Evolutionary conservation across 2,888 invertebrate genomes (phyloP).

Genomic region (Caenorhabditis sp.): DNA sequence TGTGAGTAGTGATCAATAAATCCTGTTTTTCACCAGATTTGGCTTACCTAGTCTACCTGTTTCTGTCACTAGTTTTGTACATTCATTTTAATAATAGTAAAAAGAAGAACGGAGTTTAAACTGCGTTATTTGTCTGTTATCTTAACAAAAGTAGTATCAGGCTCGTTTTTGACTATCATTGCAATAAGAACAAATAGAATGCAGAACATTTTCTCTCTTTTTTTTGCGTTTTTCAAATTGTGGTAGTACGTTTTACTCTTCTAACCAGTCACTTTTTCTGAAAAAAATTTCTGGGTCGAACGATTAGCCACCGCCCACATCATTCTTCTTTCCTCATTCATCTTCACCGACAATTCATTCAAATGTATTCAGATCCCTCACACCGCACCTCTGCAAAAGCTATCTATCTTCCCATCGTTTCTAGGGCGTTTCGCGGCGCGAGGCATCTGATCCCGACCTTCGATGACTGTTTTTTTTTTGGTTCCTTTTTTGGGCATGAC

Average conservation of each 20-base stretch:
- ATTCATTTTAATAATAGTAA: neutral
- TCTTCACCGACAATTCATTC: constrained; percentile 45
- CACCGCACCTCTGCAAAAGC: constrained; percentile 16
- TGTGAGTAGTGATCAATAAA: neutral
- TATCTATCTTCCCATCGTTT: constrained; percentile 34
- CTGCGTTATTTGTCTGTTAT: constrained; percentile 11
- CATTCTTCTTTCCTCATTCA: constrained; percentile 4
- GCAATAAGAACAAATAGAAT: constrained; percentile 18
- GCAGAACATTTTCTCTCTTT: constrained; percentile 5
- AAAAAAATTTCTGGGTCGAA: constrained; percentile 12
- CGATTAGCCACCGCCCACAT: neutral
- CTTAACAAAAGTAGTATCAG: constrained; percentile 1
- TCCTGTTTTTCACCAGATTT: constrained; percentile 5
- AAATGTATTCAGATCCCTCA: constrained; percentile 40
- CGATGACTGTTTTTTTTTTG: constrained; percentile 10
- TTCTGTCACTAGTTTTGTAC: neutral
- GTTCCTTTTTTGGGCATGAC: constrained; percentile 3
- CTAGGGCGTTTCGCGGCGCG: constrained; percentile 26
- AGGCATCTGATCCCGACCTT: constrained; percentile 5
- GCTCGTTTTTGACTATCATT: neutral
- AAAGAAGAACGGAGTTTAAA: neutral
- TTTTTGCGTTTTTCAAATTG: constrained; percentile 17
- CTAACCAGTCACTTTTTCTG: constrained; percentile 1
- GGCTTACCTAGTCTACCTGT: neutral
- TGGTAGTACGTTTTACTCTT: neutral